Conservation (phyloP, 1,140 invertebrate species). For the Cydia pomonella region DNA sequence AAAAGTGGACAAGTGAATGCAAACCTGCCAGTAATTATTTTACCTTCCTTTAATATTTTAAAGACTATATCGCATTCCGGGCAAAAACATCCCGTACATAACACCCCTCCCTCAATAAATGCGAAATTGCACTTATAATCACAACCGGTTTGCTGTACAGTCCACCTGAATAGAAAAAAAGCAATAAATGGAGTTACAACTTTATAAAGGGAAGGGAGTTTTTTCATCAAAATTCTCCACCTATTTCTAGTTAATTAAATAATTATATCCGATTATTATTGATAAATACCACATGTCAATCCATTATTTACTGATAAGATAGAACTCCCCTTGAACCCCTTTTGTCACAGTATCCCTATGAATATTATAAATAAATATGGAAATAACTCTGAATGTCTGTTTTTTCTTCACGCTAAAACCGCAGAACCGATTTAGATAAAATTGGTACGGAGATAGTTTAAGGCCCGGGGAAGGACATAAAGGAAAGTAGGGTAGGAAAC, state of each 20-base stretch:
- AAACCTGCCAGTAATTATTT: not conserved
- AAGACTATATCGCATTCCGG: conserved; percentile 13
- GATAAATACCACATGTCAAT: no score
- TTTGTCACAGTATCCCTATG: no score
- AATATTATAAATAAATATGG: no score
- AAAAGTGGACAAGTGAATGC: not conserved
- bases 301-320: no score
- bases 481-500: no score
- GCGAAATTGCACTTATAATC: conserved; percentile 28
- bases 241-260: not conserved
- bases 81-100: conserved; percentile 7
- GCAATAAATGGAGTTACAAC: not conserved
- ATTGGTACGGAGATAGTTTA: no score
- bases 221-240: not conserved
- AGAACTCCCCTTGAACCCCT: no score
- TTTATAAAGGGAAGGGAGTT: not conserved
- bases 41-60: not conserved
- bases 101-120: conserved; percentile 22
- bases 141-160: conserved; percentile 11
- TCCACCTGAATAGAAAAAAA: not conserved
- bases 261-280: no score
- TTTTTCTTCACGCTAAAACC: no score
- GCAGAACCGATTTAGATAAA: no score
- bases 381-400: no score
- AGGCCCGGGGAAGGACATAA: no score